Percentiles rank a stretch among this genome's conserved stretches.
Conservation (phyloP, 2,113 vertebrate genomes). For the Heterotis niloticus region DNA sequence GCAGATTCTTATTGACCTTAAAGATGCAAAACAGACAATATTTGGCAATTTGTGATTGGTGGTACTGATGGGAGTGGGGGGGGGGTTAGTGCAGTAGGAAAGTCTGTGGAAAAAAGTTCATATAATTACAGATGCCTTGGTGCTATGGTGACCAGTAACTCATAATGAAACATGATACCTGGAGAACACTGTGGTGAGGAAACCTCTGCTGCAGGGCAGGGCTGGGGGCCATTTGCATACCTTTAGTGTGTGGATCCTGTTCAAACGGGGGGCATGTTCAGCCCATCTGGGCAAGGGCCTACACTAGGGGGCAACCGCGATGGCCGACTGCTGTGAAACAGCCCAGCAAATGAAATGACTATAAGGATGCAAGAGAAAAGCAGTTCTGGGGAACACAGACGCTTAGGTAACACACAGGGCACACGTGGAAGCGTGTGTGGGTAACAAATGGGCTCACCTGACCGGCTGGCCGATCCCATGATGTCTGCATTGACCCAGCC, state of each 20-base stretch:
- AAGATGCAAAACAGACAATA: slow-evolving; percentile 1
- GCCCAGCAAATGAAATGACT: neutral
- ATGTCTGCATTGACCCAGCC: no score
- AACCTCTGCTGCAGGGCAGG: neutral
- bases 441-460: neutral
- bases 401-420: neutral
- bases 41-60: neutral
- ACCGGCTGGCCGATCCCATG: no score
- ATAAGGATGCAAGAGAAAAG: neutral
- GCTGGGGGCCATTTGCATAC: slow-evolving; percentile 3
- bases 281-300: neutral
- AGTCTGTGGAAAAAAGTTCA: neutral
- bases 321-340: neutral
- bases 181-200: slow-evolving; percentile 3
- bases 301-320: neutral
- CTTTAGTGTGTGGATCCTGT: neutral
- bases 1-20: no score
- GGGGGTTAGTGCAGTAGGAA: neutral
- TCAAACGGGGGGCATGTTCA: neutral
- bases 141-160: neutral
- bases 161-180: neutral
- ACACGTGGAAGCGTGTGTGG: neutral
- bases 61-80: neutral
- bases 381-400: neutral
- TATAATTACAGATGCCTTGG: neutral